Conservation (phyloP, 2,888 invertebrate genomes). For the Calameuta filiformis region DNA sequence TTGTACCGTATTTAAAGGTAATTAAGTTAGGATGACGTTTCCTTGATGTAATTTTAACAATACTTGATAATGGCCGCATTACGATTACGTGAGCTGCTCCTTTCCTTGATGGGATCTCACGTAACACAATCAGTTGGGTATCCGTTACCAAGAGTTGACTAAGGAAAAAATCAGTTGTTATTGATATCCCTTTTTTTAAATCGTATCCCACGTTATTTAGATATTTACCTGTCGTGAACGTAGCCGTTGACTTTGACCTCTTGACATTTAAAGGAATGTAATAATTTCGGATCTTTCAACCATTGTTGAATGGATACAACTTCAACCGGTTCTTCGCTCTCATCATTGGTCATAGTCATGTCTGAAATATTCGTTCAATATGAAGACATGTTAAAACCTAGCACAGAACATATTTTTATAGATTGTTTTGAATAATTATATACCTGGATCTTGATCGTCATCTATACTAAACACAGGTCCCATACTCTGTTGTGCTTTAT, state of each 20-base stretch:
- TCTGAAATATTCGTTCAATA: constrained; percentile 42
- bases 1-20: constrained; percentile 94
- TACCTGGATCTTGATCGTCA: constrained; percentile 79
- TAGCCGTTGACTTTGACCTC: constrained; percentile 91
- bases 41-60: constrained; percentile 97
- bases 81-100: constrained; percentile 89
- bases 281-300: constrained; percentile 84
- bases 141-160: constrained; percentile 89
- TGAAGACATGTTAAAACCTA: neutral
- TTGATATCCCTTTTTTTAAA: neutral
- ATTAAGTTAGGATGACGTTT: constrained; percentile 95
- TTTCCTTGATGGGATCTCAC: constrained; percentile 80
- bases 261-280: constrained; percentile 90
- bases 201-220: neutral
- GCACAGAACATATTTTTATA: neutral
- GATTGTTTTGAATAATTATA: constrained; percentile 33
- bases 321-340: constrained; percentile 78
- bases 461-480: constrained; percentile 95
- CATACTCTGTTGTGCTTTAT: constrained; percentile 86
- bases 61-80: constrained; percentile 87
- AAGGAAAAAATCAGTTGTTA: constrained; percentile 37
- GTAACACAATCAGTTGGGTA: constrained; percentile 86
- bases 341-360: constrained; percentile 60
- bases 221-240: constrained; percentile 77
- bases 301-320: constrained; percentile 84